These are phyloP conservation scores for Apodemia zela DNA, from an alignment of 2,888 invertebrate species.

Conservation along the genomic window DNA sequence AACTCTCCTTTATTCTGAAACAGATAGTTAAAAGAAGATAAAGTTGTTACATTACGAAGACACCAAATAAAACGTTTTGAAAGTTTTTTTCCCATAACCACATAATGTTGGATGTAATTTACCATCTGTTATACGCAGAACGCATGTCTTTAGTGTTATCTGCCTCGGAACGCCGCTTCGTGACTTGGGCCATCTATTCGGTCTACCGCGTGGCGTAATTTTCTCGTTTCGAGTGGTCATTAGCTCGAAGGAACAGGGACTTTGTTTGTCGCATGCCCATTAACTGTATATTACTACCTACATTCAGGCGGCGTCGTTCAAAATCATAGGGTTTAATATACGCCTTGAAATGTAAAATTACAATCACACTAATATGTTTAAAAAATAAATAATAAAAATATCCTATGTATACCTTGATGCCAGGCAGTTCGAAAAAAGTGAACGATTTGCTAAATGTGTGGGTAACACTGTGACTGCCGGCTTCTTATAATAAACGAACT, in stretches of 20 bases:
- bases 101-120: slow-evolving; percentile 24
- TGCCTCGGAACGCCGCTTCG: slow-evolving; percentile 45
- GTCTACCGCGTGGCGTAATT: slow-evolving; percentile 60
- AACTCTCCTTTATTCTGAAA: no score
- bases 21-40: no score
- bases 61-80: neutral
- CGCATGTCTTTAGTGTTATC: slow-evolving; percentile 39
- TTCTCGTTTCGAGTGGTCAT: slow-evolving; percentile 73
- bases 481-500: no score
- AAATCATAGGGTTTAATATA: neutral
- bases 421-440: no score
- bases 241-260: slow-evolving; percentile 66
- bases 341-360: no score
- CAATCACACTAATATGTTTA: no score
- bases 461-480: no score
- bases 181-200: slow-evolving; percentile 64
- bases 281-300: slow-evolving; percentile 51
- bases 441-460: no score
- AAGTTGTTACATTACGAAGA: neutral
- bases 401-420: no score
- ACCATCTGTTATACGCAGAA: slow-evolving; percentile 31
- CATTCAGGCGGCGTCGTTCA: slow-evolving; percentile 37
- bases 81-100: neutral
- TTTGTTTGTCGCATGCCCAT: slow-evolving; percentile 63
- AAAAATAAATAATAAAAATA: no score